Evolutionary conservation across 2,797 vertebrate genomes (phyloP).

Genomic region (Halcyon badia): DNA sequence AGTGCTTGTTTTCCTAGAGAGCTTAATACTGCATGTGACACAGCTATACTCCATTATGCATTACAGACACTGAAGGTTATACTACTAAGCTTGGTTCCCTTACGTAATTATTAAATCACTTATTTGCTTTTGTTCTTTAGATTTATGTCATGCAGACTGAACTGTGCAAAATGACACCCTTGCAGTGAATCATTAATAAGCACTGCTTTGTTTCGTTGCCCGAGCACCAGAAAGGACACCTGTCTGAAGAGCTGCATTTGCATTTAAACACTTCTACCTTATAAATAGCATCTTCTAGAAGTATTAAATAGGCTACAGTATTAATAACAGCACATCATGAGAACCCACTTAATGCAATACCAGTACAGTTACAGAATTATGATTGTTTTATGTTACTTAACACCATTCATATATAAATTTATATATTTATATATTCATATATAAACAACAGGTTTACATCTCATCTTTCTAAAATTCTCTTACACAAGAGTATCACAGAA

Average conservation of each 20-base stretch:
- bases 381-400: not conserved
- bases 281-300: constrained; percentile 35
- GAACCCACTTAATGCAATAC: constrained; percentile 5
- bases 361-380: not conserved
- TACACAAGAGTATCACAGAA: not conserved
- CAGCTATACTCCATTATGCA: not conserved
- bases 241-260: constrained; percentile 14
- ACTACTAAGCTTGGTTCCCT: not conserved
- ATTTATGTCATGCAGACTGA: not conserved
- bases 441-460: not conserved
- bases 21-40: not conserved
- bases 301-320: constrained; percentile 24
- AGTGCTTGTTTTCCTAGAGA: not conserved
- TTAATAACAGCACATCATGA: not conserved
- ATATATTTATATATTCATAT: too few species aligned
- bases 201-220: constrained; percentile 4
- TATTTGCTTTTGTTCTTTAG: constrained; percentile 30
- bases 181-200: constrained; percentile 31
- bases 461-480: not conserved
- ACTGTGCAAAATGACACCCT: constrained; percentile 14
- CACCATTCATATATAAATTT: not conserved
- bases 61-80: not conserved
- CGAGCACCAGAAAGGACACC: constrained; percentile 34
- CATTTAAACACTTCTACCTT: constrained; percentile 22
- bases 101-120: constrained; percentile 9